These are phyloP conservation scores for Strix occidentalis DNA, from an alignment of 2,797 vertebrate species.

Conservation along the genomic window DNA sequence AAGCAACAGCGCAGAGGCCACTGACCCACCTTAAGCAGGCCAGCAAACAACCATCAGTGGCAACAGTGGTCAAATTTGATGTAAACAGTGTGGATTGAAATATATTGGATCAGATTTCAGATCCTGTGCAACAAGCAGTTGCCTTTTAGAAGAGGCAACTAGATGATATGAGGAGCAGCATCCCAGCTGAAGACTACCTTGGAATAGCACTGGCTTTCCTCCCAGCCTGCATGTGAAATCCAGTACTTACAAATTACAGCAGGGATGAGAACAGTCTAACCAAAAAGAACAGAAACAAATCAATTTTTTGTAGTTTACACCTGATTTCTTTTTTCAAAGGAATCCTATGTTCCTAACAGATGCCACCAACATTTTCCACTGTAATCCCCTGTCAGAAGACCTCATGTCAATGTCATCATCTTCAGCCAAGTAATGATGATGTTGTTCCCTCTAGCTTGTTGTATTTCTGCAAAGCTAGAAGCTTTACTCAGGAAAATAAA, in stretches of 20 bases:
- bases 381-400: neutral
- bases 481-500: slow-evolving; percentile 19
- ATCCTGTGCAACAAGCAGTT: neutral
- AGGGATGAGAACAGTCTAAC: neutral
- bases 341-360: neutral
- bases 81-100: fast-evolving
- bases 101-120: neutral
- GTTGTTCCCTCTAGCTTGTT: neutral
- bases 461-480: neutral
- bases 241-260: neutral
- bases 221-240: neutral
- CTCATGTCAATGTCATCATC: neutral
- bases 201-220: neutral
- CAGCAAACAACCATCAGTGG: neutral
- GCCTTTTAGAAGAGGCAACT: neutral
- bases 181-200: neutral
- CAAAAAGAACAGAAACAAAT: neutral
- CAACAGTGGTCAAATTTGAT: neutral
- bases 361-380: neutral
- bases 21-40: neutral
- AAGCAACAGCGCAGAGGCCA: neutral
- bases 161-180: neutral
- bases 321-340: neutral
- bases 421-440: neutral
- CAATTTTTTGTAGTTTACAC: neutral